A percentile compares a stretch with the other conserved stretches of the same genome.
Conservation (phyloP, 2,113 vertebrate genomes). For the Perca schrenkii region DNA sequence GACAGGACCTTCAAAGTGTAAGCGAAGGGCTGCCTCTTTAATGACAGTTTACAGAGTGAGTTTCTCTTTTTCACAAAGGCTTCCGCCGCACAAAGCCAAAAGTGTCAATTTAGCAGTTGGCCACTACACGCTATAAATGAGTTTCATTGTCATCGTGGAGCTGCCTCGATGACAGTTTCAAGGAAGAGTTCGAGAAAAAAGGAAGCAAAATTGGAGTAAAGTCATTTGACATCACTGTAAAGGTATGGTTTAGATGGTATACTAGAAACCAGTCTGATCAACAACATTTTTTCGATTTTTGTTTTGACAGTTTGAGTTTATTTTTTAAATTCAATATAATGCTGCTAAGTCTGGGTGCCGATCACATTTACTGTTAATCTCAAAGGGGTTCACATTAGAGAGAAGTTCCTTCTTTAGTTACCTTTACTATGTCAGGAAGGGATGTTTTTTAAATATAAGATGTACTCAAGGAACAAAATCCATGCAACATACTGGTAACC, state of each 20-base stretch:
- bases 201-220: conserved; percentile 13
- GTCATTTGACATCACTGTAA: conserved; percentile 4
- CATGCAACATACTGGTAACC: conserved; percentile 17
- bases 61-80: conserved; percentile 62
- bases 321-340: background rate
- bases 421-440: conserved; percentile 1
- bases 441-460: conserved; percentile 55
- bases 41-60: conserved; percentile 64
- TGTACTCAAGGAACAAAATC: conserved; percentile 42
- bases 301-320: conserved; percentile 27
- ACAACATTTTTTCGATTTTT: background rate
- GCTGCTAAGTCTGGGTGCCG: background rate
- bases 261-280: conserved; percentile 3
- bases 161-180: conserved; percentile 41
- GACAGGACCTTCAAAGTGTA: conserved; percentile 60
- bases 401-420: conserved; percentile 6
- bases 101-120: conserved; percentile 58
- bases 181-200: conserved; percentile 23
- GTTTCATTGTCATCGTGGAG: conserved; percentile 38
- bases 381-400: background rate
- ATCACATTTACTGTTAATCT: background rate
- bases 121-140: conserved; percentile 38
- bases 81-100: conserved; percentile 51
- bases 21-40: conserved; percentile 54
- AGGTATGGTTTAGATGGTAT: conserved; percentile 5